Evolutionary conservation across 2,888 invertebrate genomes (phyloP).

Genomic region (Acleris literana): DNA sequence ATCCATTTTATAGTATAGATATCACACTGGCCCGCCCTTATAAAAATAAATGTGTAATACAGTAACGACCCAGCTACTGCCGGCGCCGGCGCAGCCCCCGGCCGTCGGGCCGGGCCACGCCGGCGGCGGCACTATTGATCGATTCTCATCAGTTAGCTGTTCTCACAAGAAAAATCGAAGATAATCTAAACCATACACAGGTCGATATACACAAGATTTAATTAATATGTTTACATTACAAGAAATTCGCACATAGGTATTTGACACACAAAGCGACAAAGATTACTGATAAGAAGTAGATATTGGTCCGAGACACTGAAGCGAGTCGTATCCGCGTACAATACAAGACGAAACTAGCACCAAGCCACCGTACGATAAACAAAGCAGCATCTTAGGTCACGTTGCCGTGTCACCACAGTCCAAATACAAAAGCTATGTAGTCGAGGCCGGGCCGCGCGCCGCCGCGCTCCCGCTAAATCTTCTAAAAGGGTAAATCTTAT

Average conservation of each 20-base stretch:
- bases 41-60: constrained; percentile 83
- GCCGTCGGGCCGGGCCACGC: constrained; percentile 59
- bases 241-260: constrained; percentile 77
- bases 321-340: constrained; percentile 72
- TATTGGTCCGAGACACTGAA: constrained; percentile 83
- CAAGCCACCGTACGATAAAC: constrained; percentile 77
- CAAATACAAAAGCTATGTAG: constrained; percentile 68
- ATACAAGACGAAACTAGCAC: constrained; percentile 72
- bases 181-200: constrained; percentile 82
- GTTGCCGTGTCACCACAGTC: constrained; percentile 43
- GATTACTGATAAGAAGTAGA: constrained; percentile 74
- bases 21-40: constrained; percentile 84
- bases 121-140: constrained; percentile 65
- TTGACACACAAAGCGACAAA: constrained; percentile 83
- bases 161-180: constrained; percentile 73
- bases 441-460: constrained; percentile 42
- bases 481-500: constrained; percentile 73
- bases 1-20: constrained; percentile 83
- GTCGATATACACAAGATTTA: constrained; percentile 79
- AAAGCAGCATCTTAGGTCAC: constrained; percentile 57
- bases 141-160: constrained; percentile 58
- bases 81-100: constrained; percentile 65
- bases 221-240: constrained; percentile 75
- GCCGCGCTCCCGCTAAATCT: constrained; percentile 60
- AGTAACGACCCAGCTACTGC: constrained; percentile 74